Percentiles rank a stretch among this genome's conserved stretches.
phyloP scores from a whole-genome alignment of 2,888 invertebrate genomes.

The Pyralis farinalis region DNA sequence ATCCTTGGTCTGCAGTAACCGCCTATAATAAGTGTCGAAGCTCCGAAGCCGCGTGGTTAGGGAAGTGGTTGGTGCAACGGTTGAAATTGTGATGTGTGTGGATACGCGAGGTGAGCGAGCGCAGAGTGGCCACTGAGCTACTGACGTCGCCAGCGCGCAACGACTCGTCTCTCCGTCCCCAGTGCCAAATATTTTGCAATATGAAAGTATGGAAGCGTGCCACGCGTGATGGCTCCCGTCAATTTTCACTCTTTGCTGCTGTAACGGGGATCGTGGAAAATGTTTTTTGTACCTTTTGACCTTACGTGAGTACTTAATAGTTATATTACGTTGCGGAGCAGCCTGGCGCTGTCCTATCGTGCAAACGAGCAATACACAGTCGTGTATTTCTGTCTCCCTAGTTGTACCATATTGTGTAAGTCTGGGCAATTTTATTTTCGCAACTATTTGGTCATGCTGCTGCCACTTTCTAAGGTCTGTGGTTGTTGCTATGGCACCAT shows the following conservation, averaged over 20 bases:
- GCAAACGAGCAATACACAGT: constrained; percentile 16
- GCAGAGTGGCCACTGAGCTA: constrained; percentile 74
- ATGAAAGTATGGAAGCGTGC: constrained; percentile 79
- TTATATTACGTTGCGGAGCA: constrained; percentile 37
- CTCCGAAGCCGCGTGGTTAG: constrained; percentile 32
- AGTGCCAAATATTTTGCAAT: constrained; percentile 80
- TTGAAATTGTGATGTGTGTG: constrained; percentile 54
- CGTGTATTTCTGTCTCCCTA: constrained; percentile 25
- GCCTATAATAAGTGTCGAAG: constrained; percentile 38
- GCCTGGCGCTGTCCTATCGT: constrained; percentile 28
- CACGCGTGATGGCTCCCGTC: constrained; percentile 73
- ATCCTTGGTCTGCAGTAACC: constrained; percentile 37
- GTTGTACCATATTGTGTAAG: constrained; percentile 37
- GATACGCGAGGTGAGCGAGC: constrained; percentile 68
- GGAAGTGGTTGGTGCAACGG: constrained; percentile 43
- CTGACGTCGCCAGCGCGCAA: constrained; percentile 74
- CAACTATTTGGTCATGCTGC: constrained; percentile 25
- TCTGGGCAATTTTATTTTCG: constrained; percentile 35
- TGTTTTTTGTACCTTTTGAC: constrained; percentile 51
- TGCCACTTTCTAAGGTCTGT: constrained; percentile 6
- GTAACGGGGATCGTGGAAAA: constrained; percentile 37
- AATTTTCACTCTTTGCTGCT: constrained; percentile 47
- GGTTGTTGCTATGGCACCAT: constrained; percentile 15
- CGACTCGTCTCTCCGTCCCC: constrained; percentile 67
- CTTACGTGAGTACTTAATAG: constrained; percentile 52